Evolutionary conservation across 2,113 vertebrate species (phyloP), one percentile per base, ranked within the genome.

Genomic region (Haemorhous mexicanus): DNA sequence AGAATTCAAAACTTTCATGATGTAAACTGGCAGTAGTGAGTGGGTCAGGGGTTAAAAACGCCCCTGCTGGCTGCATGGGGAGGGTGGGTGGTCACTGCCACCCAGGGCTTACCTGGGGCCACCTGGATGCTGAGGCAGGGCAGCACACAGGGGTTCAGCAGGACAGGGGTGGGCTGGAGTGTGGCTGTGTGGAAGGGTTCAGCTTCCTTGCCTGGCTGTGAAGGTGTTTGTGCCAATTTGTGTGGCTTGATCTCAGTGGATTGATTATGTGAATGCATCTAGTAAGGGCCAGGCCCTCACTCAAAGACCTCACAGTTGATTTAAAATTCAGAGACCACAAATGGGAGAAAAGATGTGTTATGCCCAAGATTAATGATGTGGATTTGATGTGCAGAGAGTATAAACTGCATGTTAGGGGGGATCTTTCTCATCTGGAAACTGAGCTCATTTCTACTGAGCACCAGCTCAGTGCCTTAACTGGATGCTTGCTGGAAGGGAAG

Each of bases 301-400:
- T 26, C 17, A 43, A 70, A 72, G 8, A 61, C 4, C 15, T 73
- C 66, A 53, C 3, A 44, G 43, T 11, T 0, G 0, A 56, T 52
- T 66, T 35, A 72, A 75, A 79, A 72, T 37, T 35, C 49, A 69
- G 44, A 79, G 24, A 22, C 26, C 35, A 15, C 6, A 20, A 19
- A n/a, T 23, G 26, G 11, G 11, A 67, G 58, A 37, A 82, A 83
- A 16, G 11, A 30, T 49, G n/a, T 18, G 13, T 35, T 41, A 17
- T 53, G n/a, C 10, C 4, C 28, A 2, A 70, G 68, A 69, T 43
- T 32, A 66, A 28, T 30, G 58, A 50, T 2, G 22, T 64, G 46
- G 9, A 77, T 69, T 53, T 21, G 16, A 66, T 14, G 32, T 58
- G 13, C 37, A 77, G 32, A 79, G 35, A 73, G 21, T 66, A 77